A percentile compares a stretch with the other conserved stretches of the same genome.
phyloP scores from a whole-genome alignment of 2,888 invertebrate genomes.

The Argyra leucocephala region DNA sequence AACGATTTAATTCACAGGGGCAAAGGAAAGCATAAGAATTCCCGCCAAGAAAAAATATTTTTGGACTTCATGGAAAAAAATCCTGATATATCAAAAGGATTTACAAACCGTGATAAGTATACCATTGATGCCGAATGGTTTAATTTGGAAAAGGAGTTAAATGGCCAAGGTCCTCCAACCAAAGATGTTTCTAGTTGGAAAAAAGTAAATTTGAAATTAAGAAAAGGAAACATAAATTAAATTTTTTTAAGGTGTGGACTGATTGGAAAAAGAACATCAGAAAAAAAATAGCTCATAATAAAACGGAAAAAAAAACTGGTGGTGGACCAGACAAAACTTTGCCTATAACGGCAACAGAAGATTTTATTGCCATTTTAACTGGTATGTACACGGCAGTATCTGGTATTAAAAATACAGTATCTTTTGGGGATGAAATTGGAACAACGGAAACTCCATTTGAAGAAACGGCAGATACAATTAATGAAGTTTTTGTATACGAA shows the following conservation, averaged over 20 bases:
- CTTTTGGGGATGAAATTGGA: no score
- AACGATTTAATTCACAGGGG: no score
- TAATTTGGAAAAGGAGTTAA: background rate
- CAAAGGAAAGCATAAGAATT: conserved; percentile 7
- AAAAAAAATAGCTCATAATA: background rate
- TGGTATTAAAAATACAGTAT: no score
- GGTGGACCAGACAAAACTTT: no score
- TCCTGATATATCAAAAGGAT: background rate
- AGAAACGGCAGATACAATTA: no score
- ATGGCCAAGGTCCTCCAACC: background rate
- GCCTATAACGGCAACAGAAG: no score
- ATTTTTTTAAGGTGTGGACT: background rate
- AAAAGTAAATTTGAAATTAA: background rate
- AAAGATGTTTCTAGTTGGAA: background rate
- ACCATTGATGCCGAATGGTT: background rate
- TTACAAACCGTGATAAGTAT: background rate
- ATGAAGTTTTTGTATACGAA: no score
- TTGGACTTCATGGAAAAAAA: conserved; percentile 5
- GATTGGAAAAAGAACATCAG: background rate
- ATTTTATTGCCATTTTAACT: no score
- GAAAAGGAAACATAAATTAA: background rate
- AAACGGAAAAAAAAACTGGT: background rate
- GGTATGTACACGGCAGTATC: no score
- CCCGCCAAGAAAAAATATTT: background rate
- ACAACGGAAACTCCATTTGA: no score